Conservation (phyloP, 2,113 vertebrate species). For the Psittacara wagleri region DNA sequence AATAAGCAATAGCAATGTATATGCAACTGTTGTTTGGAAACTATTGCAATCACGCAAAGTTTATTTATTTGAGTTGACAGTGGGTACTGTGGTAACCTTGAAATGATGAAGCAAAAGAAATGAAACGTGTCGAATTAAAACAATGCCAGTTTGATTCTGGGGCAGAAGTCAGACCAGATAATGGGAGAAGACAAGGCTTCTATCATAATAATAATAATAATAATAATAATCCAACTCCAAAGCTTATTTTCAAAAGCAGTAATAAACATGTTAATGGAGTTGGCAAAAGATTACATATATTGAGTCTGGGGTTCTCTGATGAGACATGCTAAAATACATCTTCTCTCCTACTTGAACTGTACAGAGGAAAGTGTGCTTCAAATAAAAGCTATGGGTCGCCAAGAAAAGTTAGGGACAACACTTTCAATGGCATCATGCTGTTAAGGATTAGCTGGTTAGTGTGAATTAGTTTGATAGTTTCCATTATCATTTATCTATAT, state of each 20-base stretch:
- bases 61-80: background rate
- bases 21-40: background rate
- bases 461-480: background rate
- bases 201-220: background rate
- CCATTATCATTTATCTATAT: background rate
- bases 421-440: background rate
- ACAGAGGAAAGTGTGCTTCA: background rate
- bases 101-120: background rate
- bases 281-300: background rate
- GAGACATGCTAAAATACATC: background rate
- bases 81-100: background rate
- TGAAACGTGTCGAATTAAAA: background rate
- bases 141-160: background rate
- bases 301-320: background rate
- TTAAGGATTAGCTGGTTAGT: background rate
- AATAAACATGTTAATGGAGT: background rate
- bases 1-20: background rate
- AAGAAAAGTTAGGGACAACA: background rate
- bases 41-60: background rate
- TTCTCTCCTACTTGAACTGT: background rate
- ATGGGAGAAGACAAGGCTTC: background rate
- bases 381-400: background rate
- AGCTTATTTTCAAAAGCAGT: background rate
- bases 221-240: background rate
- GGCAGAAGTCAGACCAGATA: background rate